Evolutionary conservation across 2,888 invertebrate genomes (phyloP).

Genomic region (Antheraea yamamai): DNA sequence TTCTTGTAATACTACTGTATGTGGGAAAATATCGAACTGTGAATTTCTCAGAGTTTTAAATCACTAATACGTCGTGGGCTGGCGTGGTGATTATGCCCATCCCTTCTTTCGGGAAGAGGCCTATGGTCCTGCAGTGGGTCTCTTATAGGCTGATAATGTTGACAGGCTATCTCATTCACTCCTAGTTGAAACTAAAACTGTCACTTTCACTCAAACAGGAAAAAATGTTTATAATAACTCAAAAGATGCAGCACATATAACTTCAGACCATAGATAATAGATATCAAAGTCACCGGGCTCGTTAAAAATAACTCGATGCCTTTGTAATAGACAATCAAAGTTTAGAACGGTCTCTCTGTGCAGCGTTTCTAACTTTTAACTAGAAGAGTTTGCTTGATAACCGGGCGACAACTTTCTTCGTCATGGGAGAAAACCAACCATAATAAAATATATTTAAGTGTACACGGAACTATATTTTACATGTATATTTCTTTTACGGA

Average conservation of each 20-base stretch:
- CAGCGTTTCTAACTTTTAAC: conserved; percentile 57
- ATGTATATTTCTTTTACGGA: background rate
- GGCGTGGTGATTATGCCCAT: too few relatives aligned
- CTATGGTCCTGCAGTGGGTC: too few relatives aligned
- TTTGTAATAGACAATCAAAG: conserved; percentile 60
- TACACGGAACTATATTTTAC: conserved; percentile 6
- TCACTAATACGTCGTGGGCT: too few relatives aligned
- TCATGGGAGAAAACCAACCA: conserved; percentile 25
- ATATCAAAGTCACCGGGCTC: conserved; percentile 25
- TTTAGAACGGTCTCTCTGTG: conserved; percentile 55
- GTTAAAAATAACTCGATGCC: conserved; percentile 43
- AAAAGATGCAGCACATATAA: background rate
- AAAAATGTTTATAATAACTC: too few relatives aligned
- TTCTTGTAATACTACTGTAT: too few relatives aligned
- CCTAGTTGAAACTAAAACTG: too few relatives aligned
- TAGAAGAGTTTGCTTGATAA: conserved; percentile 59
- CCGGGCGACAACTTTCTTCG: conserved; percentile 35
- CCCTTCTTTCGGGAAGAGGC: too few relatives aligned
- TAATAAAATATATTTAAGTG: conserved; percentile 17
- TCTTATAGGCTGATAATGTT: too few relatives aligned
- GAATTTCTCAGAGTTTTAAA: too few relatives aligned
- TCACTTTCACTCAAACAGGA: too few relatives aligned
- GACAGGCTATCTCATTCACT: too few relatives aligned
- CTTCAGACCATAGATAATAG: background rate
- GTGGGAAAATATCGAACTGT: too few relatives aligned